These are phyloP conservation scores for Araneus ventricosus DNA, from an alignment of 1,140 invertebrate species.

Conservation along the genomic window DNA sequence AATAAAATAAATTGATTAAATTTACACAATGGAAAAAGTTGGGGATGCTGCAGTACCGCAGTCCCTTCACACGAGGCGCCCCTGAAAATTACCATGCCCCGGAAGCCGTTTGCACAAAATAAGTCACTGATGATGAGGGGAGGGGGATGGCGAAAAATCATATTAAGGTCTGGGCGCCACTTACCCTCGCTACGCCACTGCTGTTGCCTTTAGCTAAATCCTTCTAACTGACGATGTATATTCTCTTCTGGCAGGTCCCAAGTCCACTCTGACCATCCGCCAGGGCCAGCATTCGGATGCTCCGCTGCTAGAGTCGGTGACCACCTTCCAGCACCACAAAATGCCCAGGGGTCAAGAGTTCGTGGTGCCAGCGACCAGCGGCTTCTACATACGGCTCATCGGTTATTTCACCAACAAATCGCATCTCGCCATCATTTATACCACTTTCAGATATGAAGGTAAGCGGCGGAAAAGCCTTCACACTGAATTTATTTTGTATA, in stretches of 20 bases:
- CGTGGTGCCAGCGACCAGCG: conserved; percentile 83
- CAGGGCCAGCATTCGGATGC: conserved; percentile 86
- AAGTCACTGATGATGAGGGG: too few species aligned
- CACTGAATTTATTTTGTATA: not conserved
- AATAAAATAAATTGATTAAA: too few species aligned
- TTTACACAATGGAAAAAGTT: too few species aligned
- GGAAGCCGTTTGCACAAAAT: too few species aligned
- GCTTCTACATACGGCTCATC: conserved; percentile 86
- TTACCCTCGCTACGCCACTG: too few species aligned
- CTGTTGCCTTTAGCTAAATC: not conserved
- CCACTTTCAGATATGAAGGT: conserved; percentile 88
- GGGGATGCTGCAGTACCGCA: too few species aligned
- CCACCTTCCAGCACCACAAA: conserved; percentile 79
- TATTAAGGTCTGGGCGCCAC: too few species aligned
- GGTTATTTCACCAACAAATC: conserved; percentile 85
- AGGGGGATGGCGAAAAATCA: too few species aligned
- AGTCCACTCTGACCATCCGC: conserved; percentile 82
- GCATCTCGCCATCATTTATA: conserved; percentile 85
- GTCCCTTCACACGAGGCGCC: too few species aligned
- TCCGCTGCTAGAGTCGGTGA: conserved; percentile 83
- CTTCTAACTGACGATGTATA: not conserved
- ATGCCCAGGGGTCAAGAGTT: conserved; percentile 81
- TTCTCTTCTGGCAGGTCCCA: conserved; percentile 63
- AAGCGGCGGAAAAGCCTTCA: conserved; percentile 34
- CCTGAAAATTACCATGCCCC: too few species aligned